Conservation (phyloP, 2,888 invertebrate genomes). For the Mantis religiosa region DNA sequence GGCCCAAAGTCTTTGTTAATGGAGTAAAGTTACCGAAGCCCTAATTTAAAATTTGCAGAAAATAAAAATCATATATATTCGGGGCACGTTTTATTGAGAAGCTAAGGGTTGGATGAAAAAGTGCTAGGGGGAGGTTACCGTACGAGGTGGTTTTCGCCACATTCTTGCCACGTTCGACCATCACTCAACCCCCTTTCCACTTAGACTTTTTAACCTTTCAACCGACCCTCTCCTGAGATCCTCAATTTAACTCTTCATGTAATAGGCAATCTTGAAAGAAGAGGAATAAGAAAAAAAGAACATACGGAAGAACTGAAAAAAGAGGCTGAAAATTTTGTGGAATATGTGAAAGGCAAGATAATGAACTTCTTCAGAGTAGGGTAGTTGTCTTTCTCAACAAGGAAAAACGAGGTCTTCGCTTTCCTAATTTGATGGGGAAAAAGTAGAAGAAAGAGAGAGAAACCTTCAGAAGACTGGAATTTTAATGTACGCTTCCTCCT, state of each 20-base stretch:
- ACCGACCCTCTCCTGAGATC: neutral
- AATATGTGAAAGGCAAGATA: conserved; percentile 10
- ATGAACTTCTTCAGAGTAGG: neutral
- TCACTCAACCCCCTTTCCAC: conserved; percentile 22
- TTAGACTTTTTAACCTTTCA: conserved; percentile 11
- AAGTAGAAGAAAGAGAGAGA: neutral
- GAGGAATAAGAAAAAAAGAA: neutral
- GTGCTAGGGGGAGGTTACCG: conserved; percentile 38
- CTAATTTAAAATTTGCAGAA: conserved; percentile 1
- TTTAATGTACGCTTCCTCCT: neutral
- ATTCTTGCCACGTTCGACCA: conserved; percentile 31
- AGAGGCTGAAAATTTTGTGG: neutral
- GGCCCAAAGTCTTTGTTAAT: no score
- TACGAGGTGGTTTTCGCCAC: conserved; percentile 24
- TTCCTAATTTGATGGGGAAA: conserved; percentile 1
- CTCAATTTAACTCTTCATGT: conserved; percentile 19
- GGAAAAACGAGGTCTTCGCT: neutral
- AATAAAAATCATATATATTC: conserved; percentile 20
- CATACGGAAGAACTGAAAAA: neutral
- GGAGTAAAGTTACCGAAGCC: neutral
- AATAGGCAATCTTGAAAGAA: neutral
- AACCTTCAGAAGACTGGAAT: neutral
- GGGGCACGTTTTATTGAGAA: conserved; percentile 26
- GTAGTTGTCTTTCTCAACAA: neutral
- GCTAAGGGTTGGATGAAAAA: conserved; percentile 30